Conservation (phyloP, 2,888 invertebrate genomes). For the Punctoribates punctum region DNA sequence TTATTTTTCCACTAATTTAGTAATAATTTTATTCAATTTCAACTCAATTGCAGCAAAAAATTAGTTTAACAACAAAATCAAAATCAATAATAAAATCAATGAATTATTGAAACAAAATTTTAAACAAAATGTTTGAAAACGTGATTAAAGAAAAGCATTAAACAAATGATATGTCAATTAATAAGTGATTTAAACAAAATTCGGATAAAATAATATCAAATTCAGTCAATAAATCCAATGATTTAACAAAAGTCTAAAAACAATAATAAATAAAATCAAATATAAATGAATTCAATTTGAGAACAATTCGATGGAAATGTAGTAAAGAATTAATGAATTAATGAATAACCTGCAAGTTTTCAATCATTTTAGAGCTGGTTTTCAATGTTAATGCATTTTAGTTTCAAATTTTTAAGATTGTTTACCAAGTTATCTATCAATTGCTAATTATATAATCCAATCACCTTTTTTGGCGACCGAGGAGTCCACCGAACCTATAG, state of each 20-base stretch:
- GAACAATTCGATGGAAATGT: not conserved
- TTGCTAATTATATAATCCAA: slow-evolving; percentile 29
- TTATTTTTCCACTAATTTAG: not conserved
- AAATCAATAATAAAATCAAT: not conserved
- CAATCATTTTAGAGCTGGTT: not conserved
- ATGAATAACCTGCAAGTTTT: not conserved
- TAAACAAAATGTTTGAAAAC: not conserved
- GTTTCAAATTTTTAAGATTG: not conserved
- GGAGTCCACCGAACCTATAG: slow-evolving; percentile 17
- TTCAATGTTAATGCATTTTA: not conserved
- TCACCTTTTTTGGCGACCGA: slow-evolving; percentile 27
- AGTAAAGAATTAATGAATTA: too few relatives aligned
- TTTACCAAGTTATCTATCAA: not conserved
- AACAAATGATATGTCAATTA: slow-evolving; percentile 13
- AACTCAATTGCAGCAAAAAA: too few relatives aligned
- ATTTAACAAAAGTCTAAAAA: not conserved
- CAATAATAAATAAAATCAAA: slow-evolving; percentile 9
- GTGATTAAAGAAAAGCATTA: not conserved
- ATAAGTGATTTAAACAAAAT: not conserved
- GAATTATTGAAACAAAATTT: not conserved
- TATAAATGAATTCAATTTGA: not conserved
- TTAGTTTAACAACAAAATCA: not conserved
- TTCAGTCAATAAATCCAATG: not conserved
- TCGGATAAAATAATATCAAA: not conserved
- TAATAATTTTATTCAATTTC: too few relatives aligned